Conservation (phyloP, 1,140 invertebrate genomes). For the Listronotus bonariensis region DNA sequence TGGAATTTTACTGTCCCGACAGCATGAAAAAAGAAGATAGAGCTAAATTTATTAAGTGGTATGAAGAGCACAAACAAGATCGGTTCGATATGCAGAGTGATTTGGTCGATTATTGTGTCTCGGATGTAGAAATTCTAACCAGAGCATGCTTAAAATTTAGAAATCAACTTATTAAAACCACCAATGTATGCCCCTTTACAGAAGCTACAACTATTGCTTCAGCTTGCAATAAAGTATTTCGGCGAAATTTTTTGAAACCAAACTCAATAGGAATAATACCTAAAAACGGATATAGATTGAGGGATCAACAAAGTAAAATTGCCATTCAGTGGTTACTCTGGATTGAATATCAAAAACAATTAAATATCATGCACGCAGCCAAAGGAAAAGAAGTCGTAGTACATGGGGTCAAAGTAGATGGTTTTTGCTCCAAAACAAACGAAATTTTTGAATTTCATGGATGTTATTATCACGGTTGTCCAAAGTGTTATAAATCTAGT, state of each 20-base stretch:
- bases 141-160: constrained; percentile 28
- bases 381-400: neutral
- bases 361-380: constrained; percentile 21
- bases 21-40: constrained; percentile 23
- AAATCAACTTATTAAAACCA: constrained; percentile 13
- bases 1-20: constrained; percentile 22
- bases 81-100: constrained; percentile 32
- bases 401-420: neutral
- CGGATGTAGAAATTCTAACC: constrained; percentile 31
- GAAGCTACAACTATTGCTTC: constrained; percentile 27
- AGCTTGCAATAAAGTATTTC: constrained; percentile 19
- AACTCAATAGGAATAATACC: constrained; percentile 30
- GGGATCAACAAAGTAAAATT: constrained; percentile 10
- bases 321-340: neutral
- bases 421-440: neutral
- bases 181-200: constrained; percentile 23
- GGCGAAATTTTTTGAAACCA: constrained; percentile 29
- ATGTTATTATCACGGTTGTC: neutral
- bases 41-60: constrained; percentile 34
- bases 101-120: constrained; percentile 36
- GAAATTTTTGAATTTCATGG: neutral
- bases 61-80: constrained; percentile 15
- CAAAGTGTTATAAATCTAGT: neutral
- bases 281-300: neutral
- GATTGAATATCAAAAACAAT: neutral